Evolutionary conservation across 2,113 vertebrate species (phyloP).

Genomic region (Climacteris rufus): DNA sequence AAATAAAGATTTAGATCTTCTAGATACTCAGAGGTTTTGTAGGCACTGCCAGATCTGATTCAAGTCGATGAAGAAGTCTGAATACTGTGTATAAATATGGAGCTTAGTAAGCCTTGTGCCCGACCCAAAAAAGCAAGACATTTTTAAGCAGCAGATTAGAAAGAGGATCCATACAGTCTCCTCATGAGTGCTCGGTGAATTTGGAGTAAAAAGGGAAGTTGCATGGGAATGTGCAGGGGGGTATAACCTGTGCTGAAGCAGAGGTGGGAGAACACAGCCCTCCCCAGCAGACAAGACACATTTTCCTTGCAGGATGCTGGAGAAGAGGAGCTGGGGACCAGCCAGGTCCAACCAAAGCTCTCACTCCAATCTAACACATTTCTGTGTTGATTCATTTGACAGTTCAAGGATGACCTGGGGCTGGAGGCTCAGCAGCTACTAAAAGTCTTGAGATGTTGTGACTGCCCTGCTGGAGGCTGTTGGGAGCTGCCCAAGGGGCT

Average conservation of each 20-base stretch:
- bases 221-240: not conserved
- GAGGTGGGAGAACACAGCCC: not conserved
- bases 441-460: not conserved
- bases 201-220: not conserved
- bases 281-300: not conserved
- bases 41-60: not conserved
- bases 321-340: not conserved
- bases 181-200: not conserved
- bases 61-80: not conserved
- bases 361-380: not conserved
- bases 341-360: not conserved
- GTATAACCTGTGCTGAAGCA: not conserved
- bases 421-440: not conserved
- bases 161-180: not conserved
- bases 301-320: not conserved
- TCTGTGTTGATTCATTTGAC: not conserved
- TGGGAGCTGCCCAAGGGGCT: not conserved
- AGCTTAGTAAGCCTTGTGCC: not conserved
- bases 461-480: not conserved
- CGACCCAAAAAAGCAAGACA: not conserved
- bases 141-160: not conserved
- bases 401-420: not conserved
- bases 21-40: not conserved
- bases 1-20: not conserved
- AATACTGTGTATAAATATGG: no score